Conservation (phyloP, 1,140 invertebrate genomes). For the Lepeophtheirus salmonis region DNA sequence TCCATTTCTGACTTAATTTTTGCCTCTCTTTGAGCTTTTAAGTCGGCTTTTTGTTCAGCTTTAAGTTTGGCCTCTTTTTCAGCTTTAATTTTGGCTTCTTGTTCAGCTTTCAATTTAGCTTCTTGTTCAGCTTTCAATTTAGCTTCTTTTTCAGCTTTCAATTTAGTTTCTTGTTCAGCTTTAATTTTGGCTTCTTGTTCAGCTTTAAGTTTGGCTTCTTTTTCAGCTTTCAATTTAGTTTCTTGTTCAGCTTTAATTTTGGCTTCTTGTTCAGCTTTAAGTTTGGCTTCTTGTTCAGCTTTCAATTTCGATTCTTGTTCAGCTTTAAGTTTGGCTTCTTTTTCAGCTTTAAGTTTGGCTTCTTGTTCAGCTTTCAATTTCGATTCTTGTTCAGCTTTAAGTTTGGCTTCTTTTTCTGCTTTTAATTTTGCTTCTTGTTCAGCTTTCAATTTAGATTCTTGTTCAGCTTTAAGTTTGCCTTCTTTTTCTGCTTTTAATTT, state of each 20-base stretch:
- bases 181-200: neutral
- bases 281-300: conserved; percentile 3
- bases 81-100: conserved; percentile 1
- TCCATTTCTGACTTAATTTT: neutral
- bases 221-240: neutral
- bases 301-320: conserved; percentile 9
- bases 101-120: neutral
- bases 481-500: conserved; percentile 1
- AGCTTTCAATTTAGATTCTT: conserved; percentile 10
- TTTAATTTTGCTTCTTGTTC: conserved; percentile 12
- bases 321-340: conserved; percentile 2
- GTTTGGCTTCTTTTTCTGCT: neutral
- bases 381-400: conserved; percentile 3
- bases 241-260: neutral
- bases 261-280: conserved; percentile 3
- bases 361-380: conserved; percentile 7
- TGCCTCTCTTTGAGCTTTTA: neutral
- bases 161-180: neutral
- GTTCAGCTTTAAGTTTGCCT: conserved; percentile 2
- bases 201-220: conserved; percentile 4
- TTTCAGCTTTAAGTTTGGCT: conserved; percentile 6
- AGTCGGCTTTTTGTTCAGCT: neutral
- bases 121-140: conserved; percentile 11
- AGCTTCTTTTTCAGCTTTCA: neutral
- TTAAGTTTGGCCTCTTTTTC: neutral